These are phyloP conservation scores for Plusia festucae DNA, from an alignment of 2,888 invertebrate species.

Conservation along the genomic window DNA sequence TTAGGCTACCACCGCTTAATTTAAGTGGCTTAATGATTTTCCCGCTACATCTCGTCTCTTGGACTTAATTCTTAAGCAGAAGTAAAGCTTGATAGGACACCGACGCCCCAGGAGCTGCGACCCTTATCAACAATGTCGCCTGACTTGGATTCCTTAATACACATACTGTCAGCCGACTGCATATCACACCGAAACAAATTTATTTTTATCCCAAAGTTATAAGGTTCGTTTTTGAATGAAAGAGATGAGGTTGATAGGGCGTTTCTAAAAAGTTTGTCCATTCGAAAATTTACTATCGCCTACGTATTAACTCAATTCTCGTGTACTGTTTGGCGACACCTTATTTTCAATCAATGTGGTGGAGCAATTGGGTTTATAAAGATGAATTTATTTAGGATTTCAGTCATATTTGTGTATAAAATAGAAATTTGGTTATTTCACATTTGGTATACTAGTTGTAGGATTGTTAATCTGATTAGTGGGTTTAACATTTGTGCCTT, in stretches of 20 bases:
- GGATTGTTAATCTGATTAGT: neutral
- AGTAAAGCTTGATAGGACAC: slow-evolving; percentile 79
- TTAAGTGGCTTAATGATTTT: slow-evolving; percentile 34
- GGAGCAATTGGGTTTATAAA: slow-evolving; percentile 36
- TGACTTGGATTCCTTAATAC: slow-evolving; percentile 79
- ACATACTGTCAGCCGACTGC: slow-evolving; percentile 72
- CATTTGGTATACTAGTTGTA: slow-evolving; percentile 13
- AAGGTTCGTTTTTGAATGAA: slow-evolving; percentile 47
- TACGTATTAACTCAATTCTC: slow-evolving; percentile 78
- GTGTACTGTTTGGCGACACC: slow-evolving; percentile 78
- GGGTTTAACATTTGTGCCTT: no score
- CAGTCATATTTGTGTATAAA: neutral
- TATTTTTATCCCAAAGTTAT: slow-evolving; percentile 37
- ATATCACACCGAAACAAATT: slow-evolving; percentile 49
- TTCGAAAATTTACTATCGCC: slow-evolving; percentile 77
- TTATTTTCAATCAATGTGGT: slow-evolving; percentile 78
- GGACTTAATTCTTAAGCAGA: slow-evolving; percentile 66
- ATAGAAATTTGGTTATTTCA: slow-evolving; percentile 8
- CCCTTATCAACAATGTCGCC: slow-evolving; percentile 85
- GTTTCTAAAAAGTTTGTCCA: slow-evolving; percentile 50
- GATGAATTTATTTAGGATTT: slow-evolving; percentile 38
- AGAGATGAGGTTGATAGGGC: slow-evolving; percentile 29
- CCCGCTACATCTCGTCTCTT: slow-evolving; percentile 60
- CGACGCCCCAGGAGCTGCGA: slow-evolving; percentile 81
- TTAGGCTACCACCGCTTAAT: no score